Percentiles rank a stretch among this genome's conserved stretches.
Evolutionary conservation across 92 coral and sea anemone genomes (phyloP).

Genomic region (Anthopleura xanthogrammica): DNA sequence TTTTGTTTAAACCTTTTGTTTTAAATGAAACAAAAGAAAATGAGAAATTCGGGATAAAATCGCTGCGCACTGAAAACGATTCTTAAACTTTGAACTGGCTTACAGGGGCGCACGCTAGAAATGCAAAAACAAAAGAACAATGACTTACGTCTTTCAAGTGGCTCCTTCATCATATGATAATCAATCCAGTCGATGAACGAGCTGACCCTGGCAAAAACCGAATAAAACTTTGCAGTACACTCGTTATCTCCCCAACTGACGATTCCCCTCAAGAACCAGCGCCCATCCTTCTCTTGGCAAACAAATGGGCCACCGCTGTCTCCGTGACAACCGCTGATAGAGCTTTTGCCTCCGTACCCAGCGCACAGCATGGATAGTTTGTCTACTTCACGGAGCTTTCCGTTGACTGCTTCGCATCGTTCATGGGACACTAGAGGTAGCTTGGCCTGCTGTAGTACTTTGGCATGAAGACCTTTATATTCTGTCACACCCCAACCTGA

Average conservation of each 20-base stretch:
- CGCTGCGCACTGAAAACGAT: too few relatives aligned
- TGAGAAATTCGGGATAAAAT: too few relatives aligned
- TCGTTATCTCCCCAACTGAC: conserved; percentile 89
- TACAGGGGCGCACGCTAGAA: too few relatives aligned
- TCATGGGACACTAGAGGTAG: conserved; percentile 64
- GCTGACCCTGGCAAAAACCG: conserved; percentile 71
- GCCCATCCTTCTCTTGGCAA: conserved; percentile 50
- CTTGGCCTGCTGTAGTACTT: conserved; percentile 61
- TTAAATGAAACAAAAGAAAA: too few relatives aligned
- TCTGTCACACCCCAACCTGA: conserved; percentile 76
- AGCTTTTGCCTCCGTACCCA: conserved; percentile 68
- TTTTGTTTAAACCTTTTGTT: too few relatives aligned
- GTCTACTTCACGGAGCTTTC: conserved; percentile 41
- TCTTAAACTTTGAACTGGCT: too few relatives aligned
- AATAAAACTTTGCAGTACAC: conserved; percentile 59
- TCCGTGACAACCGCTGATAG: conserved; percentile 73
- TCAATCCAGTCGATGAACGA: conserved; percentile 74
- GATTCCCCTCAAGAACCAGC: conserved; percentile 75
- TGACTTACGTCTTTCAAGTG: conserved; percentile 31
- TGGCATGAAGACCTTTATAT: conserved; percentile 46
- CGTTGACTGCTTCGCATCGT: conserved; percentile 58
- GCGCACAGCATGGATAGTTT: conserved; percentile 59
- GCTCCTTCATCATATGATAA: conserved; percentile 33
- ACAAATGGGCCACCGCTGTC: conserved; percentile 90
- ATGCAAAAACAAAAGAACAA: not conserved